A percentile compares a stretch with the other conserved stretches of the same genome.
These are phyloP conservation scores for Vesta saturnalis DNA, from an alignment of 2,888 invertebrate species.

Conservation along the genomic window DNA sequence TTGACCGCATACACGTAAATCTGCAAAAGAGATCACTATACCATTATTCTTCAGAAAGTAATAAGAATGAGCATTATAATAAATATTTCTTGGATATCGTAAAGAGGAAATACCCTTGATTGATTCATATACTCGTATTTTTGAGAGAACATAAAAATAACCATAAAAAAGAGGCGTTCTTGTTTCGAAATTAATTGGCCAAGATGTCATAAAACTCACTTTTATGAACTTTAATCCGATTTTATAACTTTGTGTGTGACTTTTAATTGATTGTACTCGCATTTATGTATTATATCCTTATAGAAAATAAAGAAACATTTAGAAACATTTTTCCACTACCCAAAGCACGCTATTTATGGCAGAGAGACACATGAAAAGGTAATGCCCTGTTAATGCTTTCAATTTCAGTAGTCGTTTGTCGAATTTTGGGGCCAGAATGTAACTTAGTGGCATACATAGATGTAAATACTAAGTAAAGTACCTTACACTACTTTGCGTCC, in stretches of 20 bases:
- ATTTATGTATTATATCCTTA: neutral
- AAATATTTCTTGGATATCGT: neutral
- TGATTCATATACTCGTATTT: conserved; percentile 26
- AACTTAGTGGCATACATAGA: too few species aligned
- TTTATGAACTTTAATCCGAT: conserved; percentile 21
- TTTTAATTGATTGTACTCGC: conserved; percentile 23
- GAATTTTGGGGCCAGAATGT: too few species aligned
- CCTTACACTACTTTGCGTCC: too few species aligned
- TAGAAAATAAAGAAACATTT: too few species aligned
- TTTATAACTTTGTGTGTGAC: conserved; percentile 21
- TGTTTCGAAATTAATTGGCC: conserved; percentile 30
- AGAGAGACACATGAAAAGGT: too few species aligned
- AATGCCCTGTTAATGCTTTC: too few species aligned
- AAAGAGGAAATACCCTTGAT: conserved; percentile 14
- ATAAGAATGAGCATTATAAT: neutral
- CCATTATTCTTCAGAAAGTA: neutral
- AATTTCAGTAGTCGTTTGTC: too few species aligned
- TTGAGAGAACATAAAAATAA: conserved; percentile 16
- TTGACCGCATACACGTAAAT: too few species aligned
- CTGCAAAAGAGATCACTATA: neutral
- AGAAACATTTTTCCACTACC: too few species aligned
- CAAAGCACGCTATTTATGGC: too few species aligned
- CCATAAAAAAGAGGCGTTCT: conserved; percentile 24
- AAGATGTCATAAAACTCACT: conserved; percentile 22
- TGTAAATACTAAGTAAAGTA: too few species aligned